phyloP scores from a whole-genome alignment of 2,888 invertebrate genomes.

The Mellilla xanthometata region DNA sequence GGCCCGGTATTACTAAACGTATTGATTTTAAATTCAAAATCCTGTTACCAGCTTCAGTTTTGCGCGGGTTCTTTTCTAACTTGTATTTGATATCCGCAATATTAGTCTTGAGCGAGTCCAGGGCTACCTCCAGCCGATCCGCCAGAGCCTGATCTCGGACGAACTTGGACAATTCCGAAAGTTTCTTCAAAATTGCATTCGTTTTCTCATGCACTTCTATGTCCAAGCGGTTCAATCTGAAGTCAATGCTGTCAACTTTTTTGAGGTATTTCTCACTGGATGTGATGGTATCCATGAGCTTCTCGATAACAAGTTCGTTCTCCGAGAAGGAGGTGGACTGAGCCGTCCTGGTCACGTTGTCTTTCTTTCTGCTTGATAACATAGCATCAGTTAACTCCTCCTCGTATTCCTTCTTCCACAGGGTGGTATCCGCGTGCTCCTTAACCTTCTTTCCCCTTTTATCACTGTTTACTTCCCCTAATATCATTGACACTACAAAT shows the following conservation, averaged over 20 bases:
- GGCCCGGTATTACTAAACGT: too few species aligned
- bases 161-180: conserved; percentile 49
- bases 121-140: conserved; percentile 45
- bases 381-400: conserved; percentile 66
- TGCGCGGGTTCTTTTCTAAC: conserved; percentile 40
- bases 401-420: conserved; percentile 75
- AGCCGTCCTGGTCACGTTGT: conserved; percentile 52
- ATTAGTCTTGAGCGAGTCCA: conserved; percentile 51
- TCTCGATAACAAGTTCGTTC: conserved; percentile 66
- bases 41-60: conserved; percentile 25
- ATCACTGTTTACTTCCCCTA: conserved; percentile 39
- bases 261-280: conserved; percentile 72
- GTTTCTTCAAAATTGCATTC: conserved; percentile 58
- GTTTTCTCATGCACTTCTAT: conserved; percentile 74
- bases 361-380: conserved; percentile 46
- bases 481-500: conserved; percentile 37
- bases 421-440: conserved; percentile 48
- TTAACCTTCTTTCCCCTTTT: conserved; percentile 47
- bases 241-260: conserved; percentile 73
- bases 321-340: conserved; percentile 46
- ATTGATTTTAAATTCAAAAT: too few species aligned
- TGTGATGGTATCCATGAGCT: conserved; percentile 66
- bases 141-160: conserved; percentile 35
- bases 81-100: conserved; percentile 50
- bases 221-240: conserved; percentile 65